Evolutionary conservation across 2,888 invertebrate genomes (phyloP), one percentile per base, ranked within the genome.

Genomic region (Macropis europaea): DNA sequence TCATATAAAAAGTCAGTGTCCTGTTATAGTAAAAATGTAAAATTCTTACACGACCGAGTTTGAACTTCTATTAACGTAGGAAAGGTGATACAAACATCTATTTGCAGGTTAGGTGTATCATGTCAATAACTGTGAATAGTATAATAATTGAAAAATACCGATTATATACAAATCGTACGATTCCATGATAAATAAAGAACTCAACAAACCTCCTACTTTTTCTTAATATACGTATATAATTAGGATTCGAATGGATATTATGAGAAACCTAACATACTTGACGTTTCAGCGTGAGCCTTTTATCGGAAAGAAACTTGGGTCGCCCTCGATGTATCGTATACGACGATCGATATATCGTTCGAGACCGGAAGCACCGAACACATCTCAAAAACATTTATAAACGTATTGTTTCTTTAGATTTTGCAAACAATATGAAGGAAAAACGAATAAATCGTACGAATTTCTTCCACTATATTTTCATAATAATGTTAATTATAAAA

Each of bases 161-260:
- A n/a, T 57, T 34, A 53, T 64, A 74, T 43, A 5, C 9, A 17
- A 59, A 42, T 47, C 59, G 11, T 19, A 40, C 19, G 40, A 56
- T 19, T 42, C 9, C 9, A 9, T 0, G 62, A 54, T 57, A 17
- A 52, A 40, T 61, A 47, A 42, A 50, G 34, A 82, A 73, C 69
- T 59, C 13, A 34, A 74, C 30, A 11, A 62, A 79, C 42, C 52
- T 71, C 62, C 50, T 73, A 68, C 63, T 80, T 82, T 81, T 57
- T 73, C 54, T 38, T 61, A 74, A 66, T 64, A 53, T 40, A 71
- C 15, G 43, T 15, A 45, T 74, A 80, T 59, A 59, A 24, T 34
- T 68, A 67, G 38, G 83, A 84, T 85, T 80, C 76, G 83, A 79
- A 63, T 38, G 45, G 84, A 85, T 84, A 79, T 73, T 64, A 11